Conservation (phyloP, 2,888 invertebrate species). For the Xestia sexstrigata region DNA sequence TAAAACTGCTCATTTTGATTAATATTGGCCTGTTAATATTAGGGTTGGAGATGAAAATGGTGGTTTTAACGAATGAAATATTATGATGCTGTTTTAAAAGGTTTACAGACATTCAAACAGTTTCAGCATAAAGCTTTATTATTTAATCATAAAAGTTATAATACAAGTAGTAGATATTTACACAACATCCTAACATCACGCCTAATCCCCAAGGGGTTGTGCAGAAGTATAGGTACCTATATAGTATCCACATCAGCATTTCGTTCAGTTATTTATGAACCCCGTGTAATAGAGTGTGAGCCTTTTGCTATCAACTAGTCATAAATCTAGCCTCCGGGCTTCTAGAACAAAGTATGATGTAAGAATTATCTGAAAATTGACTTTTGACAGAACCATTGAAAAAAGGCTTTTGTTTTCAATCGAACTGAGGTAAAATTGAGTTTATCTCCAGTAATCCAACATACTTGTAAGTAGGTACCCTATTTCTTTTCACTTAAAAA, state of each 20-base stretch:
- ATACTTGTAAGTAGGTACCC: neutral
- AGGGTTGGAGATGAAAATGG: constrained; percentile 5
- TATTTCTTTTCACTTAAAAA: constrained; percentile 25
- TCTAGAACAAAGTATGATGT: neutral
- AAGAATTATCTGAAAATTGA: neutral
- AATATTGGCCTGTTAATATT: neutral
- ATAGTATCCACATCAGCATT: neutral
- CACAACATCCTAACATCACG: neutral
- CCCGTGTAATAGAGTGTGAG: neutral
- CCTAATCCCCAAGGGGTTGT: neutral
- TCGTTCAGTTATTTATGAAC: neutral
- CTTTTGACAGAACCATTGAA: neutral
- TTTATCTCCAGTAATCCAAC: neutral
- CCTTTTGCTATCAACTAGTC: neutral
- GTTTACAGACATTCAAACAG: neutral
- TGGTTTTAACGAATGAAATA: neutral
- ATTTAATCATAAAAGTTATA: neutral
- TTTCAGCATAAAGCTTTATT: neutral
- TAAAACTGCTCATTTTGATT: constrained; percentile 13
- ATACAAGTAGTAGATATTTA: neutral
- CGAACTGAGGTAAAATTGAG: constrained; percentile 17
- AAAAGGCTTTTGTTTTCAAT: neutral
- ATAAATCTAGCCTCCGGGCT: neutral
- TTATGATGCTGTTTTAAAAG: neutral
- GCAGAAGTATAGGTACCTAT: neutral